Percentiles rank a stretch among this genome's conserved stretches.
These are phyloP conservation scores for Athripsodes cinereus DNA, from an alignment of 2,888 invertebrate genomes.

Conservation along the genomic window DNA sequence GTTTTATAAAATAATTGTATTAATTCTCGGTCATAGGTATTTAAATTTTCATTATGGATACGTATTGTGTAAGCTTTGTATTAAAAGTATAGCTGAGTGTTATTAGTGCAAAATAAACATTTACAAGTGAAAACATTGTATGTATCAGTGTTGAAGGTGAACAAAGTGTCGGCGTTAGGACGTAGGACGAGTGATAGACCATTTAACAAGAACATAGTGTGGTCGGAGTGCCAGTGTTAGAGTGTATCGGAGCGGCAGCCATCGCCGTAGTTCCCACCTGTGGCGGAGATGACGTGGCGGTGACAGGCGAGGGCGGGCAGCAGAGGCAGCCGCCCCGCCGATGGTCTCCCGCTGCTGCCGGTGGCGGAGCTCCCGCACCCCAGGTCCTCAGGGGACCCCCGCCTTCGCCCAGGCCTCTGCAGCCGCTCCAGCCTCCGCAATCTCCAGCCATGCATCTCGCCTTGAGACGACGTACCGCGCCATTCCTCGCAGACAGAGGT, in stretches of 20 bases:
- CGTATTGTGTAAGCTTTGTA: too few relatives aligned
- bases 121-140: too few relatives aligned
- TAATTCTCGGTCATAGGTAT: too few relatives aligned
- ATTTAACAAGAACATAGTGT: background rate
- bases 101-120: too few relatives aligned
- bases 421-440: constrained; percentile 31
- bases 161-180: too few relatives aligned
- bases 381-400: constrained; percentile 20
- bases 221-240: constrained; percentile 19
- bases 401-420: constrained; percentile 33
- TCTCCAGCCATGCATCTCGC: constrained; percentile 33
- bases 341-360: constrained; percentile 26
- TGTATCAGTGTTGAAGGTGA: too few relatives aligned
- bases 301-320: constrained; percentile 41
- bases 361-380: constrained; percentile 32
- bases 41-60: too few relatives aligned
- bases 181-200: too few relatives aligned
- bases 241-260: constrained; percentile 9
- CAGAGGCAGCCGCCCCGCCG: constrained; percentile 21
- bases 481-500: constrained; percentile 28
- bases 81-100: too few relatives aligned
- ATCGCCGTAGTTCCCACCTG: constrained; percentile 21
- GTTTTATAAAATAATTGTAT: too few relatives aligned
- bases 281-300: constrained; percentile 36
- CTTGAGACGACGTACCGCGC: constrained; percentile 29